Conservation (phyloP, 2,113 vertebrate genomes). For the Pteropus alecto region DNA sequence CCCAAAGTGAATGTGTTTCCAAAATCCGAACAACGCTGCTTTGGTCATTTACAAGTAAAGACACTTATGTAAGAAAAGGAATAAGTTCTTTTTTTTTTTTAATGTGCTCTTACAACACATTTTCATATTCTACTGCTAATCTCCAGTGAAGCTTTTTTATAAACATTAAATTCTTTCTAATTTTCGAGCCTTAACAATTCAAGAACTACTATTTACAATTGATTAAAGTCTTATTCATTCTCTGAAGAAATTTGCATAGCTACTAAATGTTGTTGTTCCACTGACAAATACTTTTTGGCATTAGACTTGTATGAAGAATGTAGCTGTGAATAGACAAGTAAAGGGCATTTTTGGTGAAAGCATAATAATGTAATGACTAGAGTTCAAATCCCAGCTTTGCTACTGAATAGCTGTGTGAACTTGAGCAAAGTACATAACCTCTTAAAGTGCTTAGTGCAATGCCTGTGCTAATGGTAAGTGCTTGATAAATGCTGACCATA, state of each 20-base stretch:
- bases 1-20: constrained; percentile 39
- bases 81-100: background rate
- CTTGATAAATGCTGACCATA: background rate
- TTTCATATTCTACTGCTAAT: background rate
- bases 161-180: background rate
- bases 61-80: constrained; percentile 50
- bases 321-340: background rate
- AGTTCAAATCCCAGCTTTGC: background rate
- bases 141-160: background rate
- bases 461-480: background rate
- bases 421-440: background rate
- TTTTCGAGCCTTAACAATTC: background rate
- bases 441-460: background rate
- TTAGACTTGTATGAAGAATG: background rate
- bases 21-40: constrained; percentile 5
- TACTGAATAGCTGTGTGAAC: background rate
- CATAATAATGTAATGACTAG: background rate
- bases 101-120: background rate
- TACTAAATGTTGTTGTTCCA: background rate
- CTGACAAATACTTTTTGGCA: background rate
- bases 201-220: background rate
- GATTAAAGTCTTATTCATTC: background rate
- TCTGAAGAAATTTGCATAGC: background rate
- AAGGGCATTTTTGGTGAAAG: background rate
- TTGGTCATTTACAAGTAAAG: constrained; percentile 48